phyloP scores from a whole-genome alignment of 2,888 invertebrate genomes.

The Tetragnatha montana region DNA sequence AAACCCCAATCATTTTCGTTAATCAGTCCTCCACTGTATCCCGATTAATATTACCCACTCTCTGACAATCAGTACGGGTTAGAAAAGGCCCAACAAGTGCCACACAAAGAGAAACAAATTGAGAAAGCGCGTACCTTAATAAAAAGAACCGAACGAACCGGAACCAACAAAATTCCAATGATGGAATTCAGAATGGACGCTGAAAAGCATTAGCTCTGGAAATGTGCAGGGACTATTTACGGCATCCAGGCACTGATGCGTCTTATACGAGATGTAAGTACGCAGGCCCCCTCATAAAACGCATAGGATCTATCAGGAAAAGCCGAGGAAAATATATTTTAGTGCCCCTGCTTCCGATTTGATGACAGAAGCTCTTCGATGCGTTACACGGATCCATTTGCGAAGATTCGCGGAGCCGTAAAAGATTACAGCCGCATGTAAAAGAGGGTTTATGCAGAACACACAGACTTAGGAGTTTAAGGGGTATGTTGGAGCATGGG shows the following conservation, averaged over 20 bases:
- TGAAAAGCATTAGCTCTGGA: background rate
- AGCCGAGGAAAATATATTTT: background rate
- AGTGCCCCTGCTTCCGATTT: background rate
- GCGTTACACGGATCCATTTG: background rate
- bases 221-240: background rate
- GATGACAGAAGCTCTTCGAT: background rate
- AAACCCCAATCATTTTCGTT: too few species aligned
- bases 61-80: too few species aligned
- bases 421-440: slow-evolving; percentile 35
- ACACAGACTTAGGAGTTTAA: background rate
- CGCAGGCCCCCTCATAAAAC: background rate
- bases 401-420: background rate
- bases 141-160: background rate
- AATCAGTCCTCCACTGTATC: too few species aligned
- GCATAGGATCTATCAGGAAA: background rate
- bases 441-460: slow-evolving; percentile 6
- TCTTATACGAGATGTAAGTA: background rate
- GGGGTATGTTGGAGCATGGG: too few species aligned
- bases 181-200: background rate
- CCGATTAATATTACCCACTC: too few species aligned
- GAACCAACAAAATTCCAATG: background rate
- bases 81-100: background rate
- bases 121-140: background rate
- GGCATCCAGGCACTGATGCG: background rate
- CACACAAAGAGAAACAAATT: background rate